These are phyloP conservation scores for Pterostichus madidus DNA, from an alignment of 2,888 invertebrate species.

Conservation along the genomic window DNA sequence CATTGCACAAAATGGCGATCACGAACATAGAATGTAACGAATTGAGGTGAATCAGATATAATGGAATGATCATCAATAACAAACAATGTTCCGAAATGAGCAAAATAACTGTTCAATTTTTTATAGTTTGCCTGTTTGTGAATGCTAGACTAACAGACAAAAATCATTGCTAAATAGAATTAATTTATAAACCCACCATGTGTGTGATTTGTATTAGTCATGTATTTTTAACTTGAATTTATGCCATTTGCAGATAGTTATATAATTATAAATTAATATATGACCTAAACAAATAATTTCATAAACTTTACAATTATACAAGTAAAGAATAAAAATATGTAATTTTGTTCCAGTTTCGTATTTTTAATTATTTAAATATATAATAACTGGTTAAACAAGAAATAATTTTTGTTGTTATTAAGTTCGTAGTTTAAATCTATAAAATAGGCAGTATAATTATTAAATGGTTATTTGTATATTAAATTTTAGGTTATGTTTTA, in stretches of 20 bases:
- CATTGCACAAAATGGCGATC: constrained; percentile 15
- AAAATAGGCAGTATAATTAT: too few species aligned
- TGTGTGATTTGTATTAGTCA: neutral
- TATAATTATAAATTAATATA: neutral
- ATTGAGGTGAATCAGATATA: constrained; percentile 37
- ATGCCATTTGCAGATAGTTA: constrained; percentile 2
- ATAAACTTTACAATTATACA: too few species aligned
- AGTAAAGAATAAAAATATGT: neutral
- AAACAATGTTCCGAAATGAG: constrained; percentile 32
- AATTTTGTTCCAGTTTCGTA: too few species aligned
- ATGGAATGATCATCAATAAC: constrained; percentile 33
- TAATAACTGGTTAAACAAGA: too few species aligned
- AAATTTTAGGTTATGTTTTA: too few species aligned
- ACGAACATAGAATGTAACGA: neutral
- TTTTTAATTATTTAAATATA: too few species aligned
- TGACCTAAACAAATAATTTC: neutral
- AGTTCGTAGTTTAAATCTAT: too few species aligned
- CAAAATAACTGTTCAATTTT: constrained; percentile 47
- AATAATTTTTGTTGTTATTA: too few species aligned
- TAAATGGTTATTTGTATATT: too few species aligned
- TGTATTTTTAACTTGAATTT: neutral
- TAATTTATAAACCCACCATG: constrained; percentile 17
- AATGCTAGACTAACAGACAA: neutral
- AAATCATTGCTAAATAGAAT: constrained; percentile 20
- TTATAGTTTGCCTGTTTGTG: neutral